These are phyloP conservation scores for Cromileptes altivelis DNA, from an alignment of 2,113 vertebrate species.

Conservation along the genomic window DNA sequence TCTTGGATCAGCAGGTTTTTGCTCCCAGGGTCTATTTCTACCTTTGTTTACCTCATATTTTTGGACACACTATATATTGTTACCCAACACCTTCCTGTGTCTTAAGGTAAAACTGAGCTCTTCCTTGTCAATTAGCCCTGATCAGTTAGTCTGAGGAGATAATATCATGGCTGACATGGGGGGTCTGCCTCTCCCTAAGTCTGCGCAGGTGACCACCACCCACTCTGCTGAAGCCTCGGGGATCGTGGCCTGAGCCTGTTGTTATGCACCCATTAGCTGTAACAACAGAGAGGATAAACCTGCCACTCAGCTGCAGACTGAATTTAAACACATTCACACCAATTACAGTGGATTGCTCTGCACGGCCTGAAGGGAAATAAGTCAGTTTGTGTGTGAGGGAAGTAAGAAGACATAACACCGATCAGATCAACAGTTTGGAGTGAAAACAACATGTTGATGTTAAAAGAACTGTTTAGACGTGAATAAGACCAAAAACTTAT, in stretches of 20 bases:
- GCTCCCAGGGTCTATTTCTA: too few relatives aligned
- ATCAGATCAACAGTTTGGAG: constrained; percentile 58
- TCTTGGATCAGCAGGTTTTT: too few relatives aligned
- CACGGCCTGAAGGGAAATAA: constrained; percentile 63
- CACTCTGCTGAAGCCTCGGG: constrained; percentile 62
- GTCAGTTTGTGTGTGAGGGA: constrained; percentile 27
- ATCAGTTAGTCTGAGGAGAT: constrained; percentile 64
- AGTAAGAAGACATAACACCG: not conserved
- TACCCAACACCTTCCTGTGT: not conserved
- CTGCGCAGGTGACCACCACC: constrained; percentile 74
- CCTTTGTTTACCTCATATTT: too few relatives aligned
- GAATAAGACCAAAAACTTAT: not conserved
- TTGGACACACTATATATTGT: not conserved
- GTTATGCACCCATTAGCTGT: constrained; percentile 82
- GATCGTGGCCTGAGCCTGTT: constrained; percentile 82
- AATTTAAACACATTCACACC: constrained; percentile 83
- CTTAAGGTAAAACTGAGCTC: constrained; percentile 31
- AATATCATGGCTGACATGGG: constrained; percentile 59
- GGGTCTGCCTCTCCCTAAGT: constrained; percentile 61
- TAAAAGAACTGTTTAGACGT: not conserved
- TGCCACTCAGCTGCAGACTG: constrained; percentile 74
- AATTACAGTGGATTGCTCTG: constrained; percentile 83
- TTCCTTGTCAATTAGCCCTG: constrained; percentile 60
- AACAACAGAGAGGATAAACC: constrained; percentile 85
- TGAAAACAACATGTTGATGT: not conserved